Evolutionary conservation across 2,113 vertebrate genomes (phyloP).

Genomic region (Melanotaenia duboulayi): DNA sequence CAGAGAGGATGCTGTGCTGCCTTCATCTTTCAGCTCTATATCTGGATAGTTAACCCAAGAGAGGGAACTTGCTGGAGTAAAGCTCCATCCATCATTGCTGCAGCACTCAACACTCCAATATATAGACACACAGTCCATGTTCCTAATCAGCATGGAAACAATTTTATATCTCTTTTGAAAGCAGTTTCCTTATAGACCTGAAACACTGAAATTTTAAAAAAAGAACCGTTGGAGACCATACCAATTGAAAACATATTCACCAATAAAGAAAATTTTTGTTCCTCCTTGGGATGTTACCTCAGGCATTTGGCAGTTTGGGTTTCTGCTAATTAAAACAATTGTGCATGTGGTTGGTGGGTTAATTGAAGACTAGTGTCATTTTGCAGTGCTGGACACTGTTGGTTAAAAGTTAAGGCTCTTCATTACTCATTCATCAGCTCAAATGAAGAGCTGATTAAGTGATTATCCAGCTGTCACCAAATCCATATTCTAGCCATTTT

Average conservation of each 20-base stretch:
- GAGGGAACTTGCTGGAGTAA: constrained; percentile 19
- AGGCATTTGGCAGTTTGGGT: background rate
- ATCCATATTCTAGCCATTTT: background rate
- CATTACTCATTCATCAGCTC: background rate
- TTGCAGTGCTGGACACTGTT: background rate
- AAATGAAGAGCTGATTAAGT: background rate
- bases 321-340: background rate
- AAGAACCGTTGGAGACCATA: no score
- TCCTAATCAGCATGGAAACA: background rate
- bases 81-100: constrained; percentile 42
- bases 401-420: background rate
- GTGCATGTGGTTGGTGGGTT: background rate
- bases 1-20: constrained; percentile 64
- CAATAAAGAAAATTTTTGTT: background rate
- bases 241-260: background rate
- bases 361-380: background rate
- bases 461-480: background rate
- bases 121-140: background rate
- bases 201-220: background rate
- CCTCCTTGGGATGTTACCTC: no score
- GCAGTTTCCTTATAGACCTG: background rate
- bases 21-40: constrained; percentile 69
- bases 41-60: constrained; percentile 57
- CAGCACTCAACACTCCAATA: constrained; percentile 6
- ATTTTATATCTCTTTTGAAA: background rate